Conservation (phyloP, 2,888 invertebrate species). For the Maniola hyperantus region DNA sequence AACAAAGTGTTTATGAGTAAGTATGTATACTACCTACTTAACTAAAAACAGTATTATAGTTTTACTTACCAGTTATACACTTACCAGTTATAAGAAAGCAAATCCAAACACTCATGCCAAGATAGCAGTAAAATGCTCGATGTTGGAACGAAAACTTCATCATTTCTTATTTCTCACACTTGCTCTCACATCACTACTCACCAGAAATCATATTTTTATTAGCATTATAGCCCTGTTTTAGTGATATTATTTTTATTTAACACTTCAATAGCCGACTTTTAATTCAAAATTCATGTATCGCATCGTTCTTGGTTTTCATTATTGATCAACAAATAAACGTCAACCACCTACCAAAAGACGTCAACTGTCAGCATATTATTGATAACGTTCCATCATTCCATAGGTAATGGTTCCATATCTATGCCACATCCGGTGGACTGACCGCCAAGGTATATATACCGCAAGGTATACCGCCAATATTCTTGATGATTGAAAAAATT, state of each 20-base stretch:
- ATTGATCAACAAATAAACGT: slow-evolving; percentile 39
- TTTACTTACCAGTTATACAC: slow-evolving; percentile 28
- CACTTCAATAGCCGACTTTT: too few species aligned
- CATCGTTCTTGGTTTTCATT: slow-evolving; percentile 13
- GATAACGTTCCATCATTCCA: too few species aligned
- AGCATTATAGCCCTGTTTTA: neutral
- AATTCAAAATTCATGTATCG: neutral
- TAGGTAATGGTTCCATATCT: too few species aligned
- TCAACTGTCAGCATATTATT: neutral
- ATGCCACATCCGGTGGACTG: too few species aligned
- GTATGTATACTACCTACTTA: neutral
- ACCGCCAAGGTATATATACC: too few species aligned
- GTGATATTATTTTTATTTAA: neutral
- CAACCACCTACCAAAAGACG: too few species aligned
- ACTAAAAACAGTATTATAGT: neutral
- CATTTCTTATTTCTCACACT: slow-evolving; percentile 55
- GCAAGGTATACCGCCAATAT: too few species aligned
- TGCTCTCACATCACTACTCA: neutral
- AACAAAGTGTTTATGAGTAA: too few species aligned
- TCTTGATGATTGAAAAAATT: too few species aligned
- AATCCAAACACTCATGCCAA: slow-evolving; percentile 92
- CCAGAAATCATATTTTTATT: slow-evolving; percentile 1
- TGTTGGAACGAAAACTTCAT: slow-evolving; percentile 85
- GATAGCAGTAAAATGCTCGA: slow-evolving; percentile 91
- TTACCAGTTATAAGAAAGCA: slow-evolving; percentile 89